These are phyloP conservation scores for Mionectes macconnelli DNA, from an alignment of 2,113 vertebrate species.

Conservation along the genomic window DNA sequence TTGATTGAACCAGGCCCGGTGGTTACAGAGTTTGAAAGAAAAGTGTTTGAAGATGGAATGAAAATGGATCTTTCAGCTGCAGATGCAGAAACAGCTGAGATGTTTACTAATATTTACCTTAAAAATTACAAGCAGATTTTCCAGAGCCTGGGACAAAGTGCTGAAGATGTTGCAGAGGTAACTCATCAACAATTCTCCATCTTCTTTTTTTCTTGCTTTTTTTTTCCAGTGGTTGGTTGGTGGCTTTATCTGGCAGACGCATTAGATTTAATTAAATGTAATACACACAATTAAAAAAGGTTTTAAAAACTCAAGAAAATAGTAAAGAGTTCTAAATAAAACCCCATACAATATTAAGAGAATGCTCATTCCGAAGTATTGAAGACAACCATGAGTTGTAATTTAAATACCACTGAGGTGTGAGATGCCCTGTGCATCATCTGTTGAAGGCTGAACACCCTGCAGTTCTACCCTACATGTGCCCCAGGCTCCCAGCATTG, in stretches of 20 bases:
- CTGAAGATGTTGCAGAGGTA: constrained; percentile 86
- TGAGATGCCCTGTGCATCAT: background rate
- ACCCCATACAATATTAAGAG: background rate
- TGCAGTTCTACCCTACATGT: background rate
- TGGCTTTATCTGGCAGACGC: background rate
- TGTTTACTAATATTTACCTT: constrained; percentile 84
- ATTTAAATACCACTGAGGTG: background rate
- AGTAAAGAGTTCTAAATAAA: background rate
- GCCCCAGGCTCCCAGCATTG: background rate
- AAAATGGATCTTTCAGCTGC: constrained; percentile 84
- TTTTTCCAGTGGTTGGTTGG: background rate
- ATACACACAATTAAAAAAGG: background rate
- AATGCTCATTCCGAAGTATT: background rate
- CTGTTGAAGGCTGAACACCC: background rate
- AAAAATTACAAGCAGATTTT: constrained; percentile 86
- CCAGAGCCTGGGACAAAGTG: constrained; percentile 80
- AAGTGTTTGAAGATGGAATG: constrained; percentile 81
- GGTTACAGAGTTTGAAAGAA: constrained; percentile 84
- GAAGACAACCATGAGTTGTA: background rate
- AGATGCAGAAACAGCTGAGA: constrained; percentile 81
- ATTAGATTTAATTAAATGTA: background rate
- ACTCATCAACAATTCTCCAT: background rate
- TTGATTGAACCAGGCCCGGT: constrained; percentile 84
- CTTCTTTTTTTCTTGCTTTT: background rate
- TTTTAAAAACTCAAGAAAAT: background rate